These are phyloP conservation scores for Isotomurus palustris DNA, from an alignment of 2,888 invertebrate species.

Conservation along the genomic window DNA sequence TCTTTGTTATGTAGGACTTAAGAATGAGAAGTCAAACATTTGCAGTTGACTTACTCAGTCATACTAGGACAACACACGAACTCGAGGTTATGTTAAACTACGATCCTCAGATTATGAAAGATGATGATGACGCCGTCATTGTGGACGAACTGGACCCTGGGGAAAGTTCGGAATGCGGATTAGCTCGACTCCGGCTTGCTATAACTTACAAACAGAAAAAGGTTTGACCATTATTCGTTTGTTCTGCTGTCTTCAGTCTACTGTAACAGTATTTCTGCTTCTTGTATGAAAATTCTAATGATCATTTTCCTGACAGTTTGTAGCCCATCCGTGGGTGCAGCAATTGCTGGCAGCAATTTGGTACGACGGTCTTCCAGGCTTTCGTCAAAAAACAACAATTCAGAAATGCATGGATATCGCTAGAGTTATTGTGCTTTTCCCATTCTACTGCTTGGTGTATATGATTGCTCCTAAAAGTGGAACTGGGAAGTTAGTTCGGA, in stretches of 20 bases:
- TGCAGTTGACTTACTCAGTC: constrained; percentile 81
- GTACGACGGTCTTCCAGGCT: constrained; percentile 93
- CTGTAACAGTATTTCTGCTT: not conserved
- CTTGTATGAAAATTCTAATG: not conserved
- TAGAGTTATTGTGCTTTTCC: constrained; percentile 75
- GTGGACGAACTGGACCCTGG: constrained; percentile 50
- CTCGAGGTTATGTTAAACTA: constrained; percentile 92
- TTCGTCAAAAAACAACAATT: constrained; percentile 70
- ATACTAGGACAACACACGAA: constrained; percentile 86
- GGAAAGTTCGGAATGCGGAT: constrained; percentile 19
- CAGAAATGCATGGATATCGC: constrained; percentile 69
- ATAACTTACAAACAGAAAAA: constrained; percentile 95
- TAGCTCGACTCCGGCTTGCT: constrained; percentile 74
- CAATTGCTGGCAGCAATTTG: constrained; percentile 85
- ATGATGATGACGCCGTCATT: constrained; percentile 66
- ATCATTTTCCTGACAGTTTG: constrained; percentile 65
- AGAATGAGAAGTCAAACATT: constrained; percentile 75
- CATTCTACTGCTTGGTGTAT: constrained; percentile 78
- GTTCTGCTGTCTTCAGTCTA: too few relatives aligned
- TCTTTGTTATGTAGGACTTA: constrained; percentile 60
- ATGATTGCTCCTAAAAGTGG: constrained; percentile 76
- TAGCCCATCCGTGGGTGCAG: constrained; percentile 92
- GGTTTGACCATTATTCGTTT: too few relatives aligned
- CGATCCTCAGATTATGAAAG: constrained; percentile 58
- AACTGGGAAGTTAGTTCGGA: constrained; percentile 76